Conservation (phyloP, 1,140 invertebrate genomes). For the Eurosta solidaginis region DNA sequence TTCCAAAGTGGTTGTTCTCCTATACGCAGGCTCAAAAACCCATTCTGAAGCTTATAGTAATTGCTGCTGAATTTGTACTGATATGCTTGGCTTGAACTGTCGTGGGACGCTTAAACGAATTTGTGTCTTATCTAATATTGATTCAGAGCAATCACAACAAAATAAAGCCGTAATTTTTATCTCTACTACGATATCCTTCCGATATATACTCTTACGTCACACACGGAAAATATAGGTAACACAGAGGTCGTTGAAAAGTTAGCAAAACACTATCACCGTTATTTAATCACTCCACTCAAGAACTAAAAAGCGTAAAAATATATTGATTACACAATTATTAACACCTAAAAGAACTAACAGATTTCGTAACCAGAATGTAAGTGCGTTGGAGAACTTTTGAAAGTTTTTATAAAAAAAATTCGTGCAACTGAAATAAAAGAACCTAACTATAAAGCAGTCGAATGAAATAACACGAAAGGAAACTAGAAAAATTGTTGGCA, state of each 20-base stretch:
- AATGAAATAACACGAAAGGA: not conserved
- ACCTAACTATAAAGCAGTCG: not conserved
- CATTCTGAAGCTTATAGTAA: too few relatives aligned
- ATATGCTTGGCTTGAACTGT: too few relatives aligned
- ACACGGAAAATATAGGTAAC: too few relatives aligned
- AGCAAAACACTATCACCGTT: not conserved
- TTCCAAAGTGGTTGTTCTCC: too few relatives aligned
- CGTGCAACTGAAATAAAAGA: not conserved
- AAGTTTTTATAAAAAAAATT: not conserved
- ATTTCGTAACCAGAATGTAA: conserved; percentile 12
- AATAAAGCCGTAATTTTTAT: too few relatives aligned
- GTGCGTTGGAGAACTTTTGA: not conserved
- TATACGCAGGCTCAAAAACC: too few relatives aligned
- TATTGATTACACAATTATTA: conserved; percentile 24
- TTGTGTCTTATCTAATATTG: too few relatives aligned
- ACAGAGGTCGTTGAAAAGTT: not conserved
- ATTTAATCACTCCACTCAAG: conserved; percentile 6
- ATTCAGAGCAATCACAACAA: too few relatives aligned
- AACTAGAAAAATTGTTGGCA: conserved; percentile 7
- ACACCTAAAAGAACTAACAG: conserved; percentile 1
- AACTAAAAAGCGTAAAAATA: not conserved
- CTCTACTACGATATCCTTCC: too few relatives aligned
- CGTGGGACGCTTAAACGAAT: too few relatives aligned
- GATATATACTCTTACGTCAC: too few relatives aligned
- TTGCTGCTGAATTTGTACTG: too few relatives aligned